Evolutionary conservation across 2,888 invertebrate genomes (phyloP).

Genomic region (Cyrtodaria siliqua): DNA sequence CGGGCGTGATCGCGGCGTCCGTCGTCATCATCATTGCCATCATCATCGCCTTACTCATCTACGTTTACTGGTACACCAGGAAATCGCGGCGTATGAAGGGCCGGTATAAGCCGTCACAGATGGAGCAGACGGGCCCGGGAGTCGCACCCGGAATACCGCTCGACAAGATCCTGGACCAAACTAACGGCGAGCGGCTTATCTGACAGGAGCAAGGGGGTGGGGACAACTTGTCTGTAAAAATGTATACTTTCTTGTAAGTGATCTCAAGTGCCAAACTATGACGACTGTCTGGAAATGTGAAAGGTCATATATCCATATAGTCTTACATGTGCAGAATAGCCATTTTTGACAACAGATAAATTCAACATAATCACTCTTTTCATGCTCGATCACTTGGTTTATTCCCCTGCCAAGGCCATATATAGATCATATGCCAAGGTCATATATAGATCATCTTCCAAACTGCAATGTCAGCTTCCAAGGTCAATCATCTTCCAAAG

Average conservation of each 20-base stretch:
- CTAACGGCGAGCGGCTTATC: slow-evolving; percentile 65
- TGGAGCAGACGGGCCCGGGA: slow-evolving; percentile 61
- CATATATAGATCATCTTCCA: too few species aligned
- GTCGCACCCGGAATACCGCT: slow-evolving; percentile 65
- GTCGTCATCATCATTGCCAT: slow-evolving; percentile 65
- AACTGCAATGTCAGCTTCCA: too few species aligned
- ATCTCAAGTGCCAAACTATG: neutral
- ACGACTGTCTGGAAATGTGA: too few species aligned
- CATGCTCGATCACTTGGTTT: too few species aligned
- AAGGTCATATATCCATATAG: too few species aligned
- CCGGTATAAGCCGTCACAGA: slow-evolving; percentile 75
- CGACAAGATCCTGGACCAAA: slow-evolving; percentile 66
- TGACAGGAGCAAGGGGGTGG: slow-evolving; percentile 59
- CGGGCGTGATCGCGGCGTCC: slow-evolving; percentile 60
- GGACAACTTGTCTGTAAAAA: slow-evolving; percentile 34
- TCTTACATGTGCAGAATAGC: too few species aligned
- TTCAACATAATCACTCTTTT: too few species aligned
- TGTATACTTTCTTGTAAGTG: slow-evolving; percentile 38
- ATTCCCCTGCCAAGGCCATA: too few species aligned
- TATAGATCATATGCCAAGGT: too few species aligned
- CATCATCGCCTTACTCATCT: slow-evolving; percentile 57
- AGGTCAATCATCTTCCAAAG: too few species aligned
- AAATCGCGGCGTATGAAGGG: slow-evolving; percentile 74
- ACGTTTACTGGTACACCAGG: slow-evolving; percentile 66
- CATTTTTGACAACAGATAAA: too few species aligned